Base-by-base conservation (phyloP, 2,113 vertebrate genomes). In the Daphoenositta chrysoptera region DNA sequence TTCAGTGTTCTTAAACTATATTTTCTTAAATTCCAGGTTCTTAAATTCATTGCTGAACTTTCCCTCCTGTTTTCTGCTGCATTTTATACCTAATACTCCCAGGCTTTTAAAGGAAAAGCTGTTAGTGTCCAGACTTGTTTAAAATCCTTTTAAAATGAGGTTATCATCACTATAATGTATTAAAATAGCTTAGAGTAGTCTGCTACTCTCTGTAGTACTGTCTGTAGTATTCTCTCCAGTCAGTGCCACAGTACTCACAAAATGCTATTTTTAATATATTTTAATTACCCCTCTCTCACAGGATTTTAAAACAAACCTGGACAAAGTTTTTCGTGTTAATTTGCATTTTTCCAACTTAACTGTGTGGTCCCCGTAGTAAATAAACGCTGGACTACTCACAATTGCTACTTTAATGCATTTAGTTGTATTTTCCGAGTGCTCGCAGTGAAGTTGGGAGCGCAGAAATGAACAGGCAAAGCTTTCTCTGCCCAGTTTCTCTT, bases 341-440 rank as follows among this genome's bases (percentile, higher is more conserved):
- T 47, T 31, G 26, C 18, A 5, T 61, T 89, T 89, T 68, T 15
- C n/a, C 21, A 21, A 1, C 12, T 6, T 4, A 2, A 4, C 28
- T 3, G 1, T 28, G 27, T 57, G 2, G 47, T 40, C 18, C 31
- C 27, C 0, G 1, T 26, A 16, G 42, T 24, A 9, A 65, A 11
- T 5, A 11, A n/a, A 14, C 14, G 2, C n/a, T 4, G 8, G n/a
- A 15, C 6, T 15, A 23, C 20, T 50, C 26, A 4, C 33, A 71
- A 0, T 2, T 8, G 24, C 45, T 35, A 0, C 17, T 85, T 48
- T 4, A 31, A 16, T 4, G 1, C 2, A 1, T 33, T 6, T 2
- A 58, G 7, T 3, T 37, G 16, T 2, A 3, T 7, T 21, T 16
- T 33, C 11, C 19, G 13, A 27, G n/a, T 13, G 24, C n/a, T 87